Evolutionary conservation across 2,113 vertebrate species (phyloP).

Genomic region (Pyxicephalus adspersus): DNA sequence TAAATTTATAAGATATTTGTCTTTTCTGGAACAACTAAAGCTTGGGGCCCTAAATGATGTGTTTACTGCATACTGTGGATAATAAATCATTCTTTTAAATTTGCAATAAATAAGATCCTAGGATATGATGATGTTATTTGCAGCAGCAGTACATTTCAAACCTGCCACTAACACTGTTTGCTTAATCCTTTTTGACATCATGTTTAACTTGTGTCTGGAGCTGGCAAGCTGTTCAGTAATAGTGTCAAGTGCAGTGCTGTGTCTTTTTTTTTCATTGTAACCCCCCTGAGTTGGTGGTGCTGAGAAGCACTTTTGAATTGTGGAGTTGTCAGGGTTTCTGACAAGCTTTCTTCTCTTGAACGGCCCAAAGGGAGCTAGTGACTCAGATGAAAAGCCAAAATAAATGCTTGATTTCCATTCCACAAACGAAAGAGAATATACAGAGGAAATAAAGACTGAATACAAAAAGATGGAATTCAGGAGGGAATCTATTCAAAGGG

Average conservation of each 20-base stretch:
- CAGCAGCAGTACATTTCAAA: neutral
- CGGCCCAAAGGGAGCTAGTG: slow-evolving; percentile 52
- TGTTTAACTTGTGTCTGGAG: slow-evolving; percentile 40
- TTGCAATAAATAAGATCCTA: slow-evolving; percentile 4
- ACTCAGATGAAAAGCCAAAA: slow-evolving; percentile 34
- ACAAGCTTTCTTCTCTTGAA: slow-evolving; percentile 55
- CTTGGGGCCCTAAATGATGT: neutral
- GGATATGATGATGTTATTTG: neutral
- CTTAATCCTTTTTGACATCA: slow-evolving; percentile 39
- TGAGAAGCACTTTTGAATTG: slow-evolving; percentile 43
- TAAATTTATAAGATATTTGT: neutral
- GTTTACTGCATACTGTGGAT: neutral
- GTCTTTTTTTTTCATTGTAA: slow-evolving; percentile 47
- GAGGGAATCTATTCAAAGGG: slow-evolving; percentile 40
- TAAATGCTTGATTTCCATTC: slow-evolving; percentile 41
- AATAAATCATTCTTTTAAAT: neutral
- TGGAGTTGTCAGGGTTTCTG: slow-evolving; percentile 53
- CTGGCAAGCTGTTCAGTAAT: slow-evolving; percentile 50
- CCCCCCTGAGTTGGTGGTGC: slow-evolving; percentile 37
- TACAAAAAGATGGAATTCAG: slow-evolving; percentile 38
- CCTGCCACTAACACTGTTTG: slow-evolving; percentile 25
- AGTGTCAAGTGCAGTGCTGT: slow-evolving; percentile 50
- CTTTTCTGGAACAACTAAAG: neutral
- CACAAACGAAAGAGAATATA: slow-evolving; percentile 44
- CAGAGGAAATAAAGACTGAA: slow-evolving; percentile 49